Conservation (phyloP, 1,140 invertebrate species). For the Medauroidea extradentata region DNA sequence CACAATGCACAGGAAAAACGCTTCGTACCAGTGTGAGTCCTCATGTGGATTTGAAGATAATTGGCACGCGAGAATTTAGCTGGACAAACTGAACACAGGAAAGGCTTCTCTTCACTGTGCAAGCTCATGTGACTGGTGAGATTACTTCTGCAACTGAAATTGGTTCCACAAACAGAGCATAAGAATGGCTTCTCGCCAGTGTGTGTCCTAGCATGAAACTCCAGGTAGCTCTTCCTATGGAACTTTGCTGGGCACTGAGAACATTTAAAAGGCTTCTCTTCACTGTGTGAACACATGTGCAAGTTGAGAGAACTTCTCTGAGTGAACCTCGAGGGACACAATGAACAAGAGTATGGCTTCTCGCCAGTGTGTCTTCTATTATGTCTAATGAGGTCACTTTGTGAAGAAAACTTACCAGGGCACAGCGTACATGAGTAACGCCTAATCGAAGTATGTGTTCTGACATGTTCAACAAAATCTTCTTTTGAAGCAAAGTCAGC, state of each 20-base stretch:
- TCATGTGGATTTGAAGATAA: conserved; percentile 37
- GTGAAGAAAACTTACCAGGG: not conserved
- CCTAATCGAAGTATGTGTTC: no score
- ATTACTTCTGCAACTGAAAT: not conserved
- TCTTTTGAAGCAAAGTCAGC: no score
- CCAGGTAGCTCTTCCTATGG: conserved; percentile 46
- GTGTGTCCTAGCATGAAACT: conserved; percentile 49
- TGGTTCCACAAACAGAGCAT: conserved; percentile 48
- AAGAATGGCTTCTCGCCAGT: conserved; percentile 54
- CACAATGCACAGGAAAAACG: conserved; percentile 49
- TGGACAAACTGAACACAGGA: not conserved
- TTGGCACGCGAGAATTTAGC: not conserved
- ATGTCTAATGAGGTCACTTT: not conserved
- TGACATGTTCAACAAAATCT: no score
- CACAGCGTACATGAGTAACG: no score
- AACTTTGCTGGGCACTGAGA: conserved; percentile 50
- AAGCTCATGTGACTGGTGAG: conserved; percentile 1
- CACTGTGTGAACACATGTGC: conserved; percentile 55
- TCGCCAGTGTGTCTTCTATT: conserved; percentile 48
- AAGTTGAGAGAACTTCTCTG: conserved; percentile 55
- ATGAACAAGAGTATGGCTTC: conserved; percentile 58
- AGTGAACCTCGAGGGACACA: conserved; percentile 44
- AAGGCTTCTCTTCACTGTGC: conserved; percentile 3
- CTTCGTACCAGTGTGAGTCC: conserved; percentile 46
- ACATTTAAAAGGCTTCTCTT: conserved; percentile 56